phyloP scores from a whole-genome alignment of 2,888 invertebrate genomes.

The Mythimna pallens region DNA sequence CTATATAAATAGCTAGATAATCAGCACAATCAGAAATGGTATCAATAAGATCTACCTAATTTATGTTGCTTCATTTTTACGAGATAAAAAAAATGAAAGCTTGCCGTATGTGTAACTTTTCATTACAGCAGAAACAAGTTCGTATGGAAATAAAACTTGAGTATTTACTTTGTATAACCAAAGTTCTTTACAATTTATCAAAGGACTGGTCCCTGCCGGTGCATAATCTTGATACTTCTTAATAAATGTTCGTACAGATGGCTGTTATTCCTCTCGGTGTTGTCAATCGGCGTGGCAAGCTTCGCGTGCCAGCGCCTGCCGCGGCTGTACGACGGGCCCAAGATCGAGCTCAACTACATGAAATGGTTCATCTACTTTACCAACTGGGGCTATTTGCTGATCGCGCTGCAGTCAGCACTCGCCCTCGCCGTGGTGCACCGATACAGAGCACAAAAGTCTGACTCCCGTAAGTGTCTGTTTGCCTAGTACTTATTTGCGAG shows the following conservation, averaged over 20 bases:
- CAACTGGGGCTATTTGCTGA: constrained; percentile 93
- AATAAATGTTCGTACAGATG: constrained; percentile 80
- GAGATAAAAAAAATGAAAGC: not conserved
- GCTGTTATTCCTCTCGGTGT: constrained; percentile 88
- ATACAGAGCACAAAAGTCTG: constrained; percentile 80
- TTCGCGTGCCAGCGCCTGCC: constrained; percentile 85
- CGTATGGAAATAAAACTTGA: not conserved
- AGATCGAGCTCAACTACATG: constrained; percentile 83
- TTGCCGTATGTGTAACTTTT: not conserved
- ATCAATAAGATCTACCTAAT: too few relatives aligned
- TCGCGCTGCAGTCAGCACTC: constrained; percentile 90
- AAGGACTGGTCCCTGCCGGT: not conserved
- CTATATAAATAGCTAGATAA: too few relatives aligned
- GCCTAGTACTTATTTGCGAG: constrained; percentile 1
- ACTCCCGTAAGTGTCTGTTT: constrained; percentile 75
- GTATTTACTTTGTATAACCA: not conserved
- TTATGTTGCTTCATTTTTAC: not conserved
- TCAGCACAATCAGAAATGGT: too few relatives aligned
- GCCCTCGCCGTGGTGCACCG: constrained; percentile 88
- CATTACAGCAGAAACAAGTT: not conserved
- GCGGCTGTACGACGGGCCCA: constrained; percentile 78
- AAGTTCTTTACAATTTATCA: too few relatives aligned
- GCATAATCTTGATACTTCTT: not conserved
- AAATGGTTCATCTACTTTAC: constrained; percentile 94
- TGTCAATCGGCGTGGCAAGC: constrained; percentile 85